A percentile compares a stretch with the other conserved stretches of the same genome.
Conservation (phyloP, 2,113 vertebrate species). For the Oryzias celebensis region DNA sequence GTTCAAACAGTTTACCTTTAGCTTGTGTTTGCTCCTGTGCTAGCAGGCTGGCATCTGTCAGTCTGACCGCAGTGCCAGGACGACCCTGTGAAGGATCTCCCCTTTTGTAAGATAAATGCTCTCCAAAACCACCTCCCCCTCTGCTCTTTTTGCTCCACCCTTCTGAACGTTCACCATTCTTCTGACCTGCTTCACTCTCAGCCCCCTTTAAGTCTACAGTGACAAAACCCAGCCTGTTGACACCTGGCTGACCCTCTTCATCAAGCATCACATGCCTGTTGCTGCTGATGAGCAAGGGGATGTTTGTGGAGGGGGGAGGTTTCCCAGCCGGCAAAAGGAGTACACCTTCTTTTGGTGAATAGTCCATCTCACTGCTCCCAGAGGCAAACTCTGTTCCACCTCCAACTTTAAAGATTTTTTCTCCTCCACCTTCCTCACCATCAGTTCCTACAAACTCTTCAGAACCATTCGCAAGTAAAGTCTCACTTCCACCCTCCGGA, state of each 20-base stretch:
- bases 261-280: background rate
- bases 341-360: too few relatives aligned
- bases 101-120: background rate
- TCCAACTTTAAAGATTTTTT: background rate
- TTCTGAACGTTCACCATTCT: background rate
- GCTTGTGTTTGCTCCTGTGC: slow-evolving; percentile 30
- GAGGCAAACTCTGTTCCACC: background rate
- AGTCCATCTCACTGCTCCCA: background rate
- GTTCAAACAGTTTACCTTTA: slow-evolving; percentile 19
- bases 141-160: background rate
- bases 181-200: background rate
- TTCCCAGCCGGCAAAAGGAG: background rate
- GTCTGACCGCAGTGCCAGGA: slow-evolving; percentile 26
- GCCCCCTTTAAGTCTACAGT: background rate
- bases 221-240: background rate
- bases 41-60: slow-evolving; percentile 6
- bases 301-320: background rate
- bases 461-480: slow-evolving; percentile 42
- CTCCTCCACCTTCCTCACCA: background rate
- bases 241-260: background rate
- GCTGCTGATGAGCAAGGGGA: slow-evolving; percentile 1
- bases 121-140: background rate
- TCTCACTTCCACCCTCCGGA: background rate
- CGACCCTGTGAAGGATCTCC: slow-evolving; percentile 4
- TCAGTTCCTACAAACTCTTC: slow-evolving; percentile 19